phyloP scores from a whole-genome alignment of 2,113 vertebrate genomes.

The Electrona antarctica region DNA sequence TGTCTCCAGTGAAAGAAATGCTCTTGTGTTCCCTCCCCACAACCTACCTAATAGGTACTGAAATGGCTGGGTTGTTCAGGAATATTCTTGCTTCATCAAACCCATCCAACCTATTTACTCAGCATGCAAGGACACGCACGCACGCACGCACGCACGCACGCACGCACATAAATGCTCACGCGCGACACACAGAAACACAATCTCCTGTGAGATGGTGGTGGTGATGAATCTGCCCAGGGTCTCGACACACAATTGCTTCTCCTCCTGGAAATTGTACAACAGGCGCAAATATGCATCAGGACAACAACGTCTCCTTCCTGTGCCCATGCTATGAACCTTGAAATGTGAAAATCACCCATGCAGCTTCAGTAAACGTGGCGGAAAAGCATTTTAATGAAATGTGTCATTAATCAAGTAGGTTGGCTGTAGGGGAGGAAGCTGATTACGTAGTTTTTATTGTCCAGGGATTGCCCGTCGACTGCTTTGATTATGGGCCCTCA shows the following conservation, averaged over 20 bases:
- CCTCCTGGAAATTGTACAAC: not conserved
- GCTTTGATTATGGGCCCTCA: no score
- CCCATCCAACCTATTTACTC: not conserved
- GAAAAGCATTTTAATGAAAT: slow-evolving; percentile 50
- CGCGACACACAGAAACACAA: no score
- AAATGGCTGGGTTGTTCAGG: not conserved
- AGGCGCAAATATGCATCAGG: not conserved
- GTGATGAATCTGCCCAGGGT: not conserved
- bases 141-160: not conserved
- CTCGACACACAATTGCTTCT: not conserved
- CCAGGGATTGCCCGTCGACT: slow-evolving; percentile 31
- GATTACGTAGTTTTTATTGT: slow-evolving; percentile 12
- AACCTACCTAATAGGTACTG: not conserved
- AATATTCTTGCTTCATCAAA: not conserved
- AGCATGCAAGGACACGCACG: not conserved
- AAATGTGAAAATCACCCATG: slow-evolving; percentile 59
- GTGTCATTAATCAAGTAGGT: slow-evolving; percentile 37
- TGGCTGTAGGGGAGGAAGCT: slow-evolving; percentile 19
- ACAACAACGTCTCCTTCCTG: not conserved
- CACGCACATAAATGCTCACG: not conserved
- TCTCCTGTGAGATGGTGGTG: not conserved
- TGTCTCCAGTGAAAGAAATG: no score
- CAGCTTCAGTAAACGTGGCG: slow-evolving; percentile 21
- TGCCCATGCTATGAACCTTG: slow-evolving; percentile 30
- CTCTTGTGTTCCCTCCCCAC: not conserved